phyloP scores from a whole-genome alignment of 2,797 vertebrate genomes.

The Alfaro cultratus region DNA sequence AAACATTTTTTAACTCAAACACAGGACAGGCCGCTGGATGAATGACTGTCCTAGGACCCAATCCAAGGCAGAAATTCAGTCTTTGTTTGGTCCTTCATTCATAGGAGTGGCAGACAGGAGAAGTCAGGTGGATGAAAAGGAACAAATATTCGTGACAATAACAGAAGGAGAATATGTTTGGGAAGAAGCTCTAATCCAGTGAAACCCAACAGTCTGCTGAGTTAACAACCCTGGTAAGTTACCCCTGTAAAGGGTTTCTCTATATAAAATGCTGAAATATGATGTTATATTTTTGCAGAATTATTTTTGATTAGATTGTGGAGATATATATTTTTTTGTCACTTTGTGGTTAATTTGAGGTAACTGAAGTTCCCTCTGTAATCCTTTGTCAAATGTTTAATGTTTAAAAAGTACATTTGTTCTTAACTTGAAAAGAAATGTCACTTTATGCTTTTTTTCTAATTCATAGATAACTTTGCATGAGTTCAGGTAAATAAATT shows the following conservation, averaged over 20 bases:
- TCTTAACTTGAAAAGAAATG: not conserved
- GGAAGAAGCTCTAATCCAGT: not conserved
- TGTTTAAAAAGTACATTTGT: not conserved
- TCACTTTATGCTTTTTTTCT: not conserved
- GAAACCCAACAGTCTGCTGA: not conserved
- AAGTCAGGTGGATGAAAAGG: not conserved
- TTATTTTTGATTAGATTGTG: not conserved
- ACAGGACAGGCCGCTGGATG: too few species aligned
- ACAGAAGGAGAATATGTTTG: not conserved
- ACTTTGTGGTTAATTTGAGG: too few species aligned
- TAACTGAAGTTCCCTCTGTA: not conserved
- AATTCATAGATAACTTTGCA: not conserved
- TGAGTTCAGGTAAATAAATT: not conserved
- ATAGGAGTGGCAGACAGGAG: not conserved
- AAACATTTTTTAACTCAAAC: too few species aligned
- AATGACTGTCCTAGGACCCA: too few species aligned
- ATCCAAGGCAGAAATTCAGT: constrained; percentile 1
- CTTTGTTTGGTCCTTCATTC: not conserved
- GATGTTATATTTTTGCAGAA: not conserved
- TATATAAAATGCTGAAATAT: not conserved
- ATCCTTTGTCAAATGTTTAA: not conserved
- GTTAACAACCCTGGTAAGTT: not conserved
- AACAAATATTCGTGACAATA: not conserved
- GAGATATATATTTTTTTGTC: too few species aligned
- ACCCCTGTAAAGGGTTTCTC: too few species aligned